phyloP scores from a whole-genome alignment of 2,888 invertebrate genomes.

The Scrobipalpa costella region DNA sequence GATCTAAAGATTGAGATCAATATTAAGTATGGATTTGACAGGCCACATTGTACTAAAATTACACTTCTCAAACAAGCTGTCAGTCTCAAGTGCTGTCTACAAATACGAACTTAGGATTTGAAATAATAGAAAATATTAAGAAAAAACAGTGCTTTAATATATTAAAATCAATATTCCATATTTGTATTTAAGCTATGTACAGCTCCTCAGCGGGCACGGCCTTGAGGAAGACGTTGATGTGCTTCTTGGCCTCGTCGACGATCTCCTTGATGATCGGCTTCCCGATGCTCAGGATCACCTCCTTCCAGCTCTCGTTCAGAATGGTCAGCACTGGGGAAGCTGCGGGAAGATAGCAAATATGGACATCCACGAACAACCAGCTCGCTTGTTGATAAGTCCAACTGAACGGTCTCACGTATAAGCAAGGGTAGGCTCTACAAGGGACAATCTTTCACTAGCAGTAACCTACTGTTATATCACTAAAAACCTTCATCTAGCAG shows the following conservation, averaged over 20 bases:
- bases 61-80: too few species aligned
- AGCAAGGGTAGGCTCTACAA: too few species aligned
- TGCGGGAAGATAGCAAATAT: conserved; percentile 36
- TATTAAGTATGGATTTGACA: too few species aligned
- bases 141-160: not conserved
- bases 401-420: too few species aligned
- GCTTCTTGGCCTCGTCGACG: conserved; percentile 19
- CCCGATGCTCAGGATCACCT: conserved; percentile 41
- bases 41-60: too few species aligned
- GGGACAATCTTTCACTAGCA: too few species aligned
- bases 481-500: too few species aligned
- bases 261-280: conserved; percentile 43
- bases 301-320: conserved; percentile 43
- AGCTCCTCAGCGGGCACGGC: conserved; percentile 38
- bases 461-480: too few species aligned
- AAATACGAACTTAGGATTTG: too few species aligned
- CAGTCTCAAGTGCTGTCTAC: too few species aligned
- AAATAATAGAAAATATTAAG: too few species aligned
- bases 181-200: not conserved
- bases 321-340: conserved; percentile 43
- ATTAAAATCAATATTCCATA: not conserved
- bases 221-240: conserved; percentile 31
- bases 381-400: not conserved
- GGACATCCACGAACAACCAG: not conserved
- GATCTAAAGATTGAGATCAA: too few species aligned